phyloP scores from a whole-genome alignment of 2,113 vertebrate genomes.

The Oreochromis niloticus region DNA sequence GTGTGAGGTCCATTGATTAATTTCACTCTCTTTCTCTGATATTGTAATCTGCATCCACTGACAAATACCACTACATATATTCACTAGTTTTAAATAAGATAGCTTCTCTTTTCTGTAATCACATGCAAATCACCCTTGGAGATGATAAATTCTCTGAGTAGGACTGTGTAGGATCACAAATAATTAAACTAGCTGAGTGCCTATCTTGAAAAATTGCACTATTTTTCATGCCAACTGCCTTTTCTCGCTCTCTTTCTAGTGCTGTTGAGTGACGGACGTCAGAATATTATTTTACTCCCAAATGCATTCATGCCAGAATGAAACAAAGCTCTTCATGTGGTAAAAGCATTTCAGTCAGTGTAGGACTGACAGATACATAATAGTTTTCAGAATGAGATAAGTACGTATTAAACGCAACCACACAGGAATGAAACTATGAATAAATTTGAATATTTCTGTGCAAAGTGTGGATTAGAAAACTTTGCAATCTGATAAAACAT shows the following conservation, averaged over 20 bases:
- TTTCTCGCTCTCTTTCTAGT: not conserved
- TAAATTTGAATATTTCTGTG: conserved; percentile 27
- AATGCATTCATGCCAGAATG: conserved; percentile 1
- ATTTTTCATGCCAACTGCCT: not conserved
- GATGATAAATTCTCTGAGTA: not conserved
- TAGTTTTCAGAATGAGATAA: conserved; percentile 10
- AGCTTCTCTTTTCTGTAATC: not conserved
- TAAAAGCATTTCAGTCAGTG: conserved; percentile 8
- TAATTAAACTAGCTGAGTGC: not conserved
- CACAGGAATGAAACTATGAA: conserved; percentile 16
- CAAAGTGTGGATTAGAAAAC: not conserved
- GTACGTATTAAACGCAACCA: not conserved
- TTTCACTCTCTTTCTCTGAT: accelerated
- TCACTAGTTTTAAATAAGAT: not conserved
- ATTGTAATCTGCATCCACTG: not conserved
- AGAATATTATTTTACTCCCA: conserved; percentile 9
- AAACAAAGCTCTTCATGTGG: conserved; percentile 34
- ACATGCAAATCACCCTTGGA: not conserved
- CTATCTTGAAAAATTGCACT: not conserved
- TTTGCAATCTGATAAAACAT: not conserved
- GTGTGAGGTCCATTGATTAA: accelerated
- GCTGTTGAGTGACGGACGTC: not conserved
- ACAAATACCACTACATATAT: not conserved
- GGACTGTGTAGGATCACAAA: not conserved
- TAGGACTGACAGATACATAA: not conserved